These are phyloP conservation scores for Malurus cyaneus DNA, from an alignment of 2,113 vertebrate species.

Conservation along the genomic window DNA sequence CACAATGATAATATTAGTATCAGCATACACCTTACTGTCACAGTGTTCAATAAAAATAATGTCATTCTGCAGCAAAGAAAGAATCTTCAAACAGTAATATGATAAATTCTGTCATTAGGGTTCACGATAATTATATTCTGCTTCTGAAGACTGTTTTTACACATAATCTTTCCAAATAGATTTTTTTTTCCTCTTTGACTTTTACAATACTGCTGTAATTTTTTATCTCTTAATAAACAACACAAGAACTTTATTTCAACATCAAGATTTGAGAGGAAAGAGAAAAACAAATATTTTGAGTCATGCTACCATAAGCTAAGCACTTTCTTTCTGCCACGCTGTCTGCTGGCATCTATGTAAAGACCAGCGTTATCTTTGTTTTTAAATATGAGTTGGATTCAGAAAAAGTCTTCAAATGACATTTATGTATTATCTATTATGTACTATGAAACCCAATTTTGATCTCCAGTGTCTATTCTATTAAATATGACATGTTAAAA, in stretches of 20 bases:
- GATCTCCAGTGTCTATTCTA: not conserved
- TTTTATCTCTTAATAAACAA: not conserved
- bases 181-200: not conserved
- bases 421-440: not conserved
- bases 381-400: not conserved
- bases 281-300: not conserved
- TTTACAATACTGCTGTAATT: not conserved
- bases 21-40: not conserved
- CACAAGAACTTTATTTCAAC: not conserved
- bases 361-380: not conserved
- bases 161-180: not conserved
- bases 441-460: not conserved
- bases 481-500: not conserved
- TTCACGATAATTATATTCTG: not conserved
- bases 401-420: not conserved
- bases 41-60: not conserved
- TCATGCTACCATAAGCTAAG: not conserved
- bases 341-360: not conserved
- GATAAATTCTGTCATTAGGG: not conserved
- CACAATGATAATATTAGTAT: not conserved
- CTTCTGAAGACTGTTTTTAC: not conserved
- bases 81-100: not conserved
- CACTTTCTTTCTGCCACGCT: fast-evolving
- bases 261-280: not conserved
- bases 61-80: not conserved